Base-by-base conservation (phyloP, 2,888 invertebrate genomes). In the Hypercompe scribonia region DNA sequence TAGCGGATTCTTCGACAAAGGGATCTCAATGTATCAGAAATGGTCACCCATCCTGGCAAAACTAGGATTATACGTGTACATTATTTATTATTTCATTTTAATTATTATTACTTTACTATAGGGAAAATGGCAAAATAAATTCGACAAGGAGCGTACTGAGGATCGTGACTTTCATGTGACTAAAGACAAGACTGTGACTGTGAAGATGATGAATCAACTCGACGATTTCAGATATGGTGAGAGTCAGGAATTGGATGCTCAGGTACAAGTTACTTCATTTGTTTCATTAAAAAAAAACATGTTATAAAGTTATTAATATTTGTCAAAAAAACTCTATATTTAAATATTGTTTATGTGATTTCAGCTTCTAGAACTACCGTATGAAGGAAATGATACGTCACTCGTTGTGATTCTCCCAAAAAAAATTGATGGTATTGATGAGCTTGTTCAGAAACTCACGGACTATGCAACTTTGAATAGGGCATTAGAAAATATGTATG, bases 331-430 rank as follows among this genome's bases (percentile, higher is more conserved):
- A 5, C 1, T 61, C 21, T 24, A 24, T 1, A 18, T 69, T 42
- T 65, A 4, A 39, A 21, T 65, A 33, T 69, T 42, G 70, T 46
- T 13, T 70, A 15, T 54, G 34, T 7, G 0, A 34, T 68, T 42
- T 69, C 70, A 96, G 97, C 96, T 97, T 21, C 87, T 99, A 67
- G 97, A 97, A 90, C 76, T 99, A 84, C 97, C 97, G 0, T 99
- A 98, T 88, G 92, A 95, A 85, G 97, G 97, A 70, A 95, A 96
- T 0, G 95, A 97, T 77, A 88, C 97, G 24, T 97, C 97, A 68
- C 96, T 98, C 96, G 84, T 98, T 0, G 94, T 98, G 50, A 93
- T 98, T 64, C 93, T 98, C 71, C 98, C 98, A 0, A 96, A 97
- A 78, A 89, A 96, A 75, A 88, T 96, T 15, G 96, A 97, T 64